These are phyloP conservation scores for Megalurothrips usitatus DNA, from an alignment of 2,888 invertebrate species.

Conservation along the genomic window DNA sequence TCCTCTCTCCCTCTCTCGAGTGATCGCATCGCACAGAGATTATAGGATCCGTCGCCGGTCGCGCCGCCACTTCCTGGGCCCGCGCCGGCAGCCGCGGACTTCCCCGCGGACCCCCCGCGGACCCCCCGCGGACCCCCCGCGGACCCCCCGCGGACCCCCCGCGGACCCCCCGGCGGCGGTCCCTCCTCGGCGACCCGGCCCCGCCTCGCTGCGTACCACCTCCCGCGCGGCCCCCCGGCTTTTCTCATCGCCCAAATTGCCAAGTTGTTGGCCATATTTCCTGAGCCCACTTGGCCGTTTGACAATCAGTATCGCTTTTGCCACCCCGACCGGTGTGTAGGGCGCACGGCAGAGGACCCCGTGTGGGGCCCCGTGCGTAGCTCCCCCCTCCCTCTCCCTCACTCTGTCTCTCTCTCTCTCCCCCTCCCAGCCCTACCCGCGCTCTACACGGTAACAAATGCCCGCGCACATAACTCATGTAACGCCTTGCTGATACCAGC, in stretches of 20 bases:
- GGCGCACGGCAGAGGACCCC: too few relatives aligned
- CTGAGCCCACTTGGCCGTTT: slow-evolving; percentile 11
- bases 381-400: too few relatives aligned
- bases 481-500: not conserved
- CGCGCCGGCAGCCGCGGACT: too few relatives aligned
- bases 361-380: too few relatives aligned
- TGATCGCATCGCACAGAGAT: not conserved
- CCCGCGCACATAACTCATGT: not conserved
- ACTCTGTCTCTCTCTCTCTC: too few relatives aligned
- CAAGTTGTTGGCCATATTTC: slow-evolving; percentile 26
- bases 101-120: too few relatives aligned
- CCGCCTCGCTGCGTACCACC: not conserved
- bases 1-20: not conserved
- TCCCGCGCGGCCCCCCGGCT: not conserved
- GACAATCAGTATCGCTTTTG: slow-evolving; percentile 10
- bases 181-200: not conserved
- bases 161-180: too few relatives aligned
- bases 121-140: too few relatives aligned
- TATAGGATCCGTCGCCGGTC: not conserved
- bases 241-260: slow-evolving; percentile 10
- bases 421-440: not conserved
- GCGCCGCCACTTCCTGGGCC: too few relatives aligned
- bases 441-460: not conserved
- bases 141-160: too few relatives aligned
- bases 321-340: too few relatives aligned